Conservation (phyloP, 1,140 invertebrate genomes). For the Lasioglossum baleicum region DNA sequence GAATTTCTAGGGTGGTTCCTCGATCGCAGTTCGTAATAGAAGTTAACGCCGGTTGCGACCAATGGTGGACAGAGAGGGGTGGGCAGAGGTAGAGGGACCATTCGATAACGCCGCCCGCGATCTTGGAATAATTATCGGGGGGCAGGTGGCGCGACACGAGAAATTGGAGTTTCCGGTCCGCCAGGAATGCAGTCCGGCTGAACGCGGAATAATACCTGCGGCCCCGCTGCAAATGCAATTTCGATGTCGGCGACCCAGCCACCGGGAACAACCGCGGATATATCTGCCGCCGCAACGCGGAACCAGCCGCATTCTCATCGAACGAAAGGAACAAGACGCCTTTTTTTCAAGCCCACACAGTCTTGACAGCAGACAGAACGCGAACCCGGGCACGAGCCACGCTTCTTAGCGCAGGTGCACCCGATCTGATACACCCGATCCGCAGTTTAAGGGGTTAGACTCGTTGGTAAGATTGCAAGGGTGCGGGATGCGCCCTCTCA, state of each 20-base stretch:
- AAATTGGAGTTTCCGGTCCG: slow-evolving; percentile 44
- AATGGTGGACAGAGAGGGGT: too few species aligned
- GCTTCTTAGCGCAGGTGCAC: too few species aligned
- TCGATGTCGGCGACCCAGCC: slow-evolving; percentile 25
- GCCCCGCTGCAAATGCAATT: slow-evolving; percentile 42
- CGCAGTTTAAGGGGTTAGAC: too few species aligned
- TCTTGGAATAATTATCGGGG: slow-evolving; percentile 44
- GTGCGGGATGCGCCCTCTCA: too few species aligned
- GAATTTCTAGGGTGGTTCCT: slow-evolving; percentile 23
- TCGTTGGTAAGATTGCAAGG: too few species aligned
- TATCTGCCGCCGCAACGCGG: not conserved
- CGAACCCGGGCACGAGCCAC: too few species aligned
- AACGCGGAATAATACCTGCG: slow-evolving; percentile 27
- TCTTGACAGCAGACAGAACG: too few species aligned
- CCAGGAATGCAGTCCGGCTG: slow-evolving; percentile 16
- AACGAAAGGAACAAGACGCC: too few species aligned
- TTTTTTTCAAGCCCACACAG: too few species aligned
- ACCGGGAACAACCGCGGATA: slow-evolving; percentile 14
- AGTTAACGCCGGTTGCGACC: slow-evolving; percentile 13
- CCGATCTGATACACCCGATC: too few species aligned
- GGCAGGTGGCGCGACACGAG: slow-evolving; percentile 35
- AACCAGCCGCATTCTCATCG: not conserved
- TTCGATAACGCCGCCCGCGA: slow-evolving; percentile 20
- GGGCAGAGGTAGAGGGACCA: not conserved
- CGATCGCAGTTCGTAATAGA: slow-evolving; percentile 30